phyloP scores from a whole-genome alignment of 1,140 invertebrate genomes.

The Chymomyza costata region DNA sequence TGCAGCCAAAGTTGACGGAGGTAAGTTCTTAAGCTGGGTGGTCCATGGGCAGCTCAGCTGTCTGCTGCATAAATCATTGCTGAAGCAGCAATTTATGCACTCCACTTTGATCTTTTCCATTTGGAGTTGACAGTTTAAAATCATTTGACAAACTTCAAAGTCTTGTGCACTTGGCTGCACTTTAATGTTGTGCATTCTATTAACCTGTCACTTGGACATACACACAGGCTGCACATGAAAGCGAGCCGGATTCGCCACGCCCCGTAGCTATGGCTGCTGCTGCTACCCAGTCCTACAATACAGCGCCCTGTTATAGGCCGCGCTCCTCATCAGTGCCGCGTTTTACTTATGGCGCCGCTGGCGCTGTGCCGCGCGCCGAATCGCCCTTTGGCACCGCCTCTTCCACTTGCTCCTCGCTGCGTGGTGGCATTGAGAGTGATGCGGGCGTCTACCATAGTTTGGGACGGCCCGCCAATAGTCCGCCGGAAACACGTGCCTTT shows the following conservation, averaged over 20 bases:
- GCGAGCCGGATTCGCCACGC: conserved; percentile 68
- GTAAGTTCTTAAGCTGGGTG: conserved; percentile 38
- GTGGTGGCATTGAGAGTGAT: conserved; percentile 64
- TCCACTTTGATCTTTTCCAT: conserved; percentile 16
- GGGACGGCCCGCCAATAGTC: conserved; percentile 48
- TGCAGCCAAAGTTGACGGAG: conserved; percentile 60
- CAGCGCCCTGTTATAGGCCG: conserved; percentile 41
- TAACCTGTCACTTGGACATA: conserved; percentile 47
- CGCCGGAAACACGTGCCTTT: conserved; percentile 64
- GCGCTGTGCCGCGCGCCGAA: conserved; percentile 43
- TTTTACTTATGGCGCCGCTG: conserved; percentile 48
- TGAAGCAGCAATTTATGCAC: too few species aligned
- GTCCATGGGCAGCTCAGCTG: not conserved
- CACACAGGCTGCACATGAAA: conserved; percentile 62
- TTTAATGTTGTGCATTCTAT: conserved; percentile 25
- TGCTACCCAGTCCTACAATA: conserved; percentile 23
- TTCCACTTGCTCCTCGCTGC: conserved; percentile 65
- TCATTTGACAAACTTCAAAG: conserved; percentile 19
- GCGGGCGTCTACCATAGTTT: conserved; percentile 38
- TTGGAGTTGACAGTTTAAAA: not conserved
- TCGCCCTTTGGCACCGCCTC: conserved; percentile 68
- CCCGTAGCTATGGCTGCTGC: conserved; percentile 4
- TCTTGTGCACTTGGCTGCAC: conserved; percentile 15
- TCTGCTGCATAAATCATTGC: too few species aligned
- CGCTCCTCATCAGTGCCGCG: conserved; percentile 66